A percentile compares a stretch with the other conserved stretches of the same genome.
Evolutionary conservation across 2,113 vertebrate genomes (phyloP).

Genomic region (Anthoscopus minutus): DNA sequence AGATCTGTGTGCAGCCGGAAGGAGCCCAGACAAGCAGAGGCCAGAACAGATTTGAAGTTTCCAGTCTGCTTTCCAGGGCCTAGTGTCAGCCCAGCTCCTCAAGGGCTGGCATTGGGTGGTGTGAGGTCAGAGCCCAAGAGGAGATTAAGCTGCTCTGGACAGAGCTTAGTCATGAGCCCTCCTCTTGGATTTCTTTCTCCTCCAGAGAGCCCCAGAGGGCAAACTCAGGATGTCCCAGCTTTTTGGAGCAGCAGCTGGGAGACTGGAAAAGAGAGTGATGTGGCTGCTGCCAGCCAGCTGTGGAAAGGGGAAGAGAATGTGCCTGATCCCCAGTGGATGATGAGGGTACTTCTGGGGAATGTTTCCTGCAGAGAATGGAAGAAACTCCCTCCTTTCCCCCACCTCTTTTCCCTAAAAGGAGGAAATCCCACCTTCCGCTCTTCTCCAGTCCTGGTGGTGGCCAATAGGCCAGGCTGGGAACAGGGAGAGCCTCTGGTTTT

Average conservation of each 20-base stretch:
- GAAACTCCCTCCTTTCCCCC: not conserved
- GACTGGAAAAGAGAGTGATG: not conserved
- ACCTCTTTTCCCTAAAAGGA: not conserved
- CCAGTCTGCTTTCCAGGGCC: not conserved
- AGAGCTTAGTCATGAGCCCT: fast-evolving
- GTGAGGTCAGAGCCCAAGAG: not conserved
- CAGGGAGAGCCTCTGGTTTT: fast-evolving
- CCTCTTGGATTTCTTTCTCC: not conserved
- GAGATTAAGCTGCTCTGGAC: not conserved
- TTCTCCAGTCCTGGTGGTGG: fast-evolving
- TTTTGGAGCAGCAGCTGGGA: not conserved
- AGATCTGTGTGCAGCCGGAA: not conserved
- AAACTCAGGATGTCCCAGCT: not conserved
- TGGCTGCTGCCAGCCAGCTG: not conserved
- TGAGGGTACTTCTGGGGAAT: fast-evolving
- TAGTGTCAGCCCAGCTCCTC: not conserved
- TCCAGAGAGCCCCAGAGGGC: not conserved
- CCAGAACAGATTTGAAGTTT: not conserved
- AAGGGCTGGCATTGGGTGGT: not conserved
- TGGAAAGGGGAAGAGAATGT: not conserved
- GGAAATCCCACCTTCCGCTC: not conserved
- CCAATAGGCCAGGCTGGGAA: fast-evolving
- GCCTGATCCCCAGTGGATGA: fast-evolving
- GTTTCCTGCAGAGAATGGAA: not conserved
- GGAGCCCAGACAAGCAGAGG: not conserved